A percentile compares a stretch with the other conserved stretches of the same genome.
Evolutionary conservation across 2,113 vertebrate genomes (phyloP).

Genomic region (Mungos mungo): DNA sequence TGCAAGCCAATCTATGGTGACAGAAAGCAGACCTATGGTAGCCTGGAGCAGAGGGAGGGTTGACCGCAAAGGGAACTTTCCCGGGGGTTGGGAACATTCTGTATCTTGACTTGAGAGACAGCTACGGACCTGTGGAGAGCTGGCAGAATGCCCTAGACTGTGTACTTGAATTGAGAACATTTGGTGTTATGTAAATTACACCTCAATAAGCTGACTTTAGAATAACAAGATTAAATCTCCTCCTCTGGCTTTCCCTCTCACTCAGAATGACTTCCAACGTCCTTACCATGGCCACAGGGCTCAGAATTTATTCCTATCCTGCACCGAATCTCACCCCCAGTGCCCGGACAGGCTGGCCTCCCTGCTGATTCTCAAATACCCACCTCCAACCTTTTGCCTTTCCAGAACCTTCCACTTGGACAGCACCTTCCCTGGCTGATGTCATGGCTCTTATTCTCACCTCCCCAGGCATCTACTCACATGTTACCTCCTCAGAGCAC

Average conservation of each 20-base stretch:
- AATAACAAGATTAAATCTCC: background rate
- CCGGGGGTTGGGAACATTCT: background rate
- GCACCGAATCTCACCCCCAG: rapidly evolving
- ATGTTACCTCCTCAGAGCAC: background rate
- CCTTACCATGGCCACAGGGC: background rate
- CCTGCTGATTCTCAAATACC: background rate
- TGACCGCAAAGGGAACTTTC: background rate
- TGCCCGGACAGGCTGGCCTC: no score
- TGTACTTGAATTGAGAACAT: background rate
- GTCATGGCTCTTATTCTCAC: background rate
- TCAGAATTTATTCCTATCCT: background rate
- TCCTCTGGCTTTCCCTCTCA: background rate
- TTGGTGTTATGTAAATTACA: background rate
- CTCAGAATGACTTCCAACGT: background rate
- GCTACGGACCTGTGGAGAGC: background rate
- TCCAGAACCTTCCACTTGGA: background rate
- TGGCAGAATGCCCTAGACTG: background rate
- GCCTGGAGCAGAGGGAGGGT: background rate
- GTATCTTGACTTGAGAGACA: background rate
- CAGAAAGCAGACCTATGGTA: background rate
- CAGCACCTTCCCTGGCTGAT: background rate
- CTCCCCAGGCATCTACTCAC: background rate
- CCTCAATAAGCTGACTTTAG: background rate
- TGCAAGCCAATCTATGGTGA: background rate
- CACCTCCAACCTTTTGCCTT: background rate